Base-by-base conservation (phyloP, 2,797 vertebrate species). In the Tachyglossus aculeatus region DNA sequence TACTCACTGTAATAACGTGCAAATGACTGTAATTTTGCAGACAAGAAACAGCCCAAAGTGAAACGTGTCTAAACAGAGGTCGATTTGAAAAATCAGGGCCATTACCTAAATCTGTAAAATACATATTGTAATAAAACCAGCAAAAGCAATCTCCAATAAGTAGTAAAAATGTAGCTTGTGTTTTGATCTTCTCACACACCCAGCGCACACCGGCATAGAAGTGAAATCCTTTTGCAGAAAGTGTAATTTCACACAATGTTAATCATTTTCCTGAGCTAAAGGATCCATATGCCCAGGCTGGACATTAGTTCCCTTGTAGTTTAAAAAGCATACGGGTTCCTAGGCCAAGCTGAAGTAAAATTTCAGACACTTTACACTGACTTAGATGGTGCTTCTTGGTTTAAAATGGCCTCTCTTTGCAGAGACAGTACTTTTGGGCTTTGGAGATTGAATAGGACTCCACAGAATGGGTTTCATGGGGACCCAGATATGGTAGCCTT, bases 1-100 rank as follows among this genome's bases (percentile, higher is more conserved):
- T 86, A 89, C 88, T 90, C 86, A 83, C 87, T 88, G 85, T 89
- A 88, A 91, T 91, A 91, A 92, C 81, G 88, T 88, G 91, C 88
- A 93, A 93, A 92, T 93, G 77, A 93, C 92, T 93, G 90, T 93
- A 92, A 93, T 93, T 92, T 92, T 62, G 81, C 80, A 90, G 91
- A 90, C 41, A 51, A 90, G 87, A 89, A 91, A 84, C 87, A 91
- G 87, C 79, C 87, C 82, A 88, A 91, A 90, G 88, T 90, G 87
- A 91, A 92, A 91, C 81, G 67, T 90, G 90, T 92, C 89, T 91
- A 91, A 93, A 92, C 88, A 93, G 90, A 91, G 91, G 90, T 90
- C 69, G 84, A 90, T 91, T 90, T 88, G 87, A 92, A 92, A 91
- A 91, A 90, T 90, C 85, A 83, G 73, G 70, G 78, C 85, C 89